These are phyloP conservation scores for Balaenoptera acutorostrata DNA, from an alignment of 2,113 vertebrate genomes.

Conservation along the genomic window DNA sequence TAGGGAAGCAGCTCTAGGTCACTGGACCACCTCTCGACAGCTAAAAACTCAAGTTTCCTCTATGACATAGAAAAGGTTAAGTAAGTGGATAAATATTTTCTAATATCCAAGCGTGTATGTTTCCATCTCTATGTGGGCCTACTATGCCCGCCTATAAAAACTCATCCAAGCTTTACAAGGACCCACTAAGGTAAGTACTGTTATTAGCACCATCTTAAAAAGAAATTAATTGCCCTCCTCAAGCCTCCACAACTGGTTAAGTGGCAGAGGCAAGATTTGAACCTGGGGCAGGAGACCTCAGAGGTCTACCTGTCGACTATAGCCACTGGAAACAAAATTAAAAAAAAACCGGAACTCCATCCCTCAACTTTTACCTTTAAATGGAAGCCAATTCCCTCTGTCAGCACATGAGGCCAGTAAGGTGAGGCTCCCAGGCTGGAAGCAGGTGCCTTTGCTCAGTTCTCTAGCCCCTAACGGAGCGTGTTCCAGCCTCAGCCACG, in stretches of 20 bases:
- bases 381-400: not conserved
- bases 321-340: not conserved
- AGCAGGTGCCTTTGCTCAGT: not conserved
- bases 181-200: not conserved
- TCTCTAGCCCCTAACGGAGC: accelerated
- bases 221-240: not conserved
- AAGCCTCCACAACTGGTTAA: not conserved
- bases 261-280: not conserved
- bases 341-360: not conserved
- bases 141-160: not conserved
- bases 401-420: not conserved
- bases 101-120: not conserved
- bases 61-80: not conserved
- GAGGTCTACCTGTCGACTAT: not conserved
- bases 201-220: no score
- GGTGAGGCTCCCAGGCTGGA: not conserved
- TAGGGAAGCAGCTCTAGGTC: not conserved
- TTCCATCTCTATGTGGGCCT: not conserved
- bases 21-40: not conserved
- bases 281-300: not conserved
- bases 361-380: not conserved
- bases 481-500: no score
- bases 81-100: not conserved
- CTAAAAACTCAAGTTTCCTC: not conserved
- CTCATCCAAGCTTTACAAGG: not conserved